These are phyloP conservation scores for Acanthopagrus latus DNA, from an alignment of 2,797 vertebrate genomes.

Conservation along the genomic window DNA sequence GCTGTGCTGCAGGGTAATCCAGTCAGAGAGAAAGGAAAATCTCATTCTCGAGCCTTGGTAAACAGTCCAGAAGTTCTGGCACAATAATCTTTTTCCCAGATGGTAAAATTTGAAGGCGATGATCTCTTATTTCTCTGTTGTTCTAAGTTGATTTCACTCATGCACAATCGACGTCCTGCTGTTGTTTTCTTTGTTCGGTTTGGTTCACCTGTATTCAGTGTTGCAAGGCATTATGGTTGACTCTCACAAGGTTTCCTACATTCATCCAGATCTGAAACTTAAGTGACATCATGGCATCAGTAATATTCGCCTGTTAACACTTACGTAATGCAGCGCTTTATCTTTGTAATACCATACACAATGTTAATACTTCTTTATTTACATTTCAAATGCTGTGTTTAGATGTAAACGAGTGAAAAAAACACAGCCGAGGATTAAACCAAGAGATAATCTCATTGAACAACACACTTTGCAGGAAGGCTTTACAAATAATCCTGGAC, in stretches of 20 bases:
- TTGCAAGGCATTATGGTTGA: neutral
- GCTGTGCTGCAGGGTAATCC: constrained; percentile 38
- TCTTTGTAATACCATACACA: constrained; percentile 19
- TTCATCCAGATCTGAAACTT: neutral
- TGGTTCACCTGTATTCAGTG: constrained; percentile 3
- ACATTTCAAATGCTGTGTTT: constrained; percentile 50
- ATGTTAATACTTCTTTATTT: constrained; percentile 19
- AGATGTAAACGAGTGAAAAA: constrained; percentile 55
- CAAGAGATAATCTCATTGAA: constrained; percentile 63
- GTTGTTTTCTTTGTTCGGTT: constrained; percentile 7
- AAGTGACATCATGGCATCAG: neutral
- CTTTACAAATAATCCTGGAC: constrained; percentile 63
- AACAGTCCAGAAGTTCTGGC: constrained; percentile 33
- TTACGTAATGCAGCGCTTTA: neutral
- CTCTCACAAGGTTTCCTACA: neutral
- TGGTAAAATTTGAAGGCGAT: constrained; percentile 23
- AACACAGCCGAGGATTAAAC: constrained; percentile 57
- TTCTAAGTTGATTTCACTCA: constrained; percentile 10
- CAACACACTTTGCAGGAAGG: constrained; percentile 43
- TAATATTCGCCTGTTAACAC: neutral
- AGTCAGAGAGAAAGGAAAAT: constrained; percentile 46
- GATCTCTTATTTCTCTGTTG: constrained; percentile 32
- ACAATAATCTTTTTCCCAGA: constrained; percentile 49
- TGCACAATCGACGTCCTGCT: constrained; percentile 10
- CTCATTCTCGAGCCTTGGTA: constrained; percentile 38